phyloP scores from a whole-genome alignment of 2,888 invertebrate genomes.

The Baronia brevicornis region DNA sequence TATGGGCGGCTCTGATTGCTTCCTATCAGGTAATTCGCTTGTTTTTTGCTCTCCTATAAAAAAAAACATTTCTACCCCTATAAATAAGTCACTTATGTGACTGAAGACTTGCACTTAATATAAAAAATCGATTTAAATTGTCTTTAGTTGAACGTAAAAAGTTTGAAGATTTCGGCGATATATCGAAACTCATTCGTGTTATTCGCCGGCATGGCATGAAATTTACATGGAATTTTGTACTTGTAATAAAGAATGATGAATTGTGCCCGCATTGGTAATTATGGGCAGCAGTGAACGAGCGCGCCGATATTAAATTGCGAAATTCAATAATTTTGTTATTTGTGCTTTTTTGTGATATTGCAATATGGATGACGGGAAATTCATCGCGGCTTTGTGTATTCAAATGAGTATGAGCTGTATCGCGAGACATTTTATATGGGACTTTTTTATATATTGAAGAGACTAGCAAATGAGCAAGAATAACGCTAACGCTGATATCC shows the following conservation, averaged over 20 bases:
- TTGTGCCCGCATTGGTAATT: conserved; percentile 71
- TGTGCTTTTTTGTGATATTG: conserved; percentile 25
- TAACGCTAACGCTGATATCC: no score
- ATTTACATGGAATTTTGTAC: conserved; percentile 72
- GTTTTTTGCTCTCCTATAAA: no score
- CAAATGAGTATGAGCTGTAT: background rate
- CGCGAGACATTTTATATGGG: background rate
- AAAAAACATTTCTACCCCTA: no score
- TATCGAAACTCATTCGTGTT: conserved; percentile 57
- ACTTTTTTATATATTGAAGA: background rate
- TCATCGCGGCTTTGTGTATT: conserved; percentile 15
- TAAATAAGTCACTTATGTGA: no score
- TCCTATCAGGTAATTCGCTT: no score
- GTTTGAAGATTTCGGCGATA: conserved; percentile 51
- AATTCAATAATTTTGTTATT: conserved; percentile 68
- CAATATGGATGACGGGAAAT: conserved; percentile 21
- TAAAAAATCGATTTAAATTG: conserved; percentile 19
- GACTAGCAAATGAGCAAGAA: no score
- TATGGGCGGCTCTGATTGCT: no score
- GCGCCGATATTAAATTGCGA: conserved; percentile 61
- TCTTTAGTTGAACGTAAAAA: conserved; percentile 24
- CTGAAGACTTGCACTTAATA: no score
- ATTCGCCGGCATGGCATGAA: conserved; percentile 55
- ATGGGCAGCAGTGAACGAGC: conserved; percentile 59
- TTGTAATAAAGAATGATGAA: conserved; percentile 75